Evolutionary conservation across 2,113 vertebrate species (phyloP).

Genomic region (Mesoclemmys tuberculata): DNA sequence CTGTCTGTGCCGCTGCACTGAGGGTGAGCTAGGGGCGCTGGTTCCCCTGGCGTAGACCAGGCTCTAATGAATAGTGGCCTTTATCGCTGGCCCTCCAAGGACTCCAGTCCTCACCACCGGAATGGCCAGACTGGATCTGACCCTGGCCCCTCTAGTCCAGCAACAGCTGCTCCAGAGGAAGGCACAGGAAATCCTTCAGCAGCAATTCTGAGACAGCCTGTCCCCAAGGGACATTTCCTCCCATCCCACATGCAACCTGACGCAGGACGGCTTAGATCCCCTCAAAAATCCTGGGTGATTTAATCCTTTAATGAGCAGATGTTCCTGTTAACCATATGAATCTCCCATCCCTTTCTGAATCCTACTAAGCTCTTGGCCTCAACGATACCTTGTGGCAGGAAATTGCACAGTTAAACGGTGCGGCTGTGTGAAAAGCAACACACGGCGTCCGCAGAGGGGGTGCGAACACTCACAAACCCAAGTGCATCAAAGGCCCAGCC

Average conservation of each 20-base stretch:
- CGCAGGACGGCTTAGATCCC: background rate
- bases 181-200: background rate
- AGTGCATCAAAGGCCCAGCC: background rate
- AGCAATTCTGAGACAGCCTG: background rate
- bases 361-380: background rate
- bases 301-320: background rate
- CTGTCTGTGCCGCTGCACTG: too few relatives aligned
- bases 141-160: background rate
- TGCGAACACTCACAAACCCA: background rate
- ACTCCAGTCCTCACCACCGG: background rate
- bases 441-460: background rate
- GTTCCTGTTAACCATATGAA: background rate
- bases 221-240: background rate
- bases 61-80: background rate
- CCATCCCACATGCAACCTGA: accelerated
- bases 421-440: background rate
- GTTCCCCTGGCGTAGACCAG: background rate
- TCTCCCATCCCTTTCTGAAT: accelerated
- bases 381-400: background rate
- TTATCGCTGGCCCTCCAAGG: background rate
- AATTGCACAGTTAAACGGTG: background rate
- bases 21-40: background rate
- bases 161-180: background rate
- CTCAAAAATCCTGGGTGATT: background rate
- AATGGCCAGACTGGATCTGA: background rate